Conservation (phyloP, 2,797 vertebrate species). For the Myotis findleyi region DNA sequence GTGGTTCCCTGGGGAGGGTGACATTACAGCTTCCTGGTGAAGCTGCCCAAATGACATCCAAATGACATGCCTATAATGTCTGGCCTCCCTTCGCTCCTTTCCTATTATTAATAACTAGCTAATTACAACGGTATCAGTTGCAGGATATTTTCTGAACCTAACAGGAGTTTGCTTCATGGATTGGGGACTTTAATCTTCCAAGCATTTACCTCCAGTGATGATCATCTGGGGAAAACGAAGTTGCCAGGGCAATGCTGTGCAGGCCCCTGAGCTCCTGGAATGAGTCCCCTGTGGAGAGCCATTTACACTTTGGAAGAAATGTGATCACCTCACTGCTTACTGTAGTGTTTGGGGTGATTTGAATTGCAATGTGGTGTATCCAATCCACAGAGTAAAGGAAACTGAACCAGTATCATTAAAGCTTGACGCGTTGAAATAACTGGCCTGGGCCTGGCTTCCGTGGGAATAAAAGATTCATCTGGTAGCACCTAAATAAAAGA, state of each 20-base stretch:
- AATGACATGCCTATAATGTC: background rate
- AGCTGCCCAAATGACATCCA: background rate
- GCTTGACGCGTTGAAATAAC: constrained; percentile 77
- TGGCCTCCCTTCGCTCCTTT: background rate
- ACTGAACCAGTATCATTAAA: constrained; percentile 76
- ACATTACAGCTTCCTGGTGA: background rate
- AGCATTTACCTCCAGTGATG: constrained; percentile 69
- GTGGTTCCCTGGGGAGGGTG: background rate
- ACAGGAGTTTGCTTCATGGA: constrained; percentile 39
- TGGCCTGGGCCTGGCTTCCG: constrained; percentile 75
- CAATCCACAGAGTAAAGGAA: constrained; percentile 71
- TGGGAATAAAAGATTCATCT: constrained; percentile 82
- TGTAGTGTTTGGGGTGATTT: constrained; percentile 71
- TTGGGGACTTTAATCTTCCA: constrained; percentile 69
- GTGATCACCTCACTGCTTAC: constrained; percentile 73
- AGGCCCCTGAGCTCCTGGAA: background rate
- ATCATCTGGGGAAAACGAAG: constrained; percentile 57
- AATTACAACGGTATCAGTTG: background rate
- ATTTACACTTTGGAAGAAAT: constrained; percentile 78
- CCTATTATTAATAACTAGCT: background rate
- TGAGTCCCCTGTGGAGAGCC: constrained; percentile 68
- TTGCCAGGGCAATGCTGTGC: constrained; percentile 54
- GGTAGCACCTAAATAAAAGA: constrained; percentile 56
- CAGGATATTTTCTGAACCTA: constrained; percentile 63
- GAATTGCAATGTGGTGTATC: constrained; percentile 79